These are phyloP conservation scores for Harpagoxenus sublaevis DNA, from an alignment of 2,888 invertebrate genomes.

Conservation along the genomic window DNA sequence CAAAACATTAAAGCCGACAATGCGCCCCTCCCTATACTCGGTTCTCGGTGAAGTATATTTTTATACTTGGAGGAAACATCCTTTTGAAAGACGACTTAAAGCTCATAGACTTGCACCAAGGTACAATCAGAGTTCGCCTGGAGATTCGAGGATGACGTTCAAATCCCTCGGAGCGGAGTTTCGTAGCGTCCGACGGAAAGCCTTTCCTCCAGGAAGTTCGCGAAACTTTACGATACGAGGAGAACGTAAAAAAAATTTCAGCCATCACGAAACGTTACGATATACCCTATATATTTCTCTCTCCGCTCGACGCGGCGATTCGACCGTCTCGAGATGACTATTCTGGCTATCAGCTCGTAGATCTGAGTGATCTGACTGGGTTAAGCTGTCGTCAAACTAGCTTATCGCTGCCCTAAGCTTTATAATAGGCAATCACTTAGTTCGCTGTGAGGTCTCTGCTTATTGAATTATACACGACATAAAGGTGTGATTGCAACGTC, in stretches of 20 bases:
- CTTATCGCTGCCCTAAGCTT: constrained; percentile 19
- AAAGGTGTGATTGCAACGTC: constrained; percentile 25
- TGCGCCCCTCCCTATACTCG: neutral
- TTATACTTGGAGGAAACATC: constrained; percentile 17
- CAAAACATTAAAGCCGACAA: constrained; percentile 2
- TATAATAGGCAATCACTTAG: constrained; percentile 22
- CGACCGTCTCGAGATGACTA: neutral
- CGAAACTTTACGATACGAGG: constrained; percentile 43
- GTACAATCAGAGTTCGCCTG: constrained; percentile 23
- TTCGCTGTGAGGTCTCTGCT: neutral
- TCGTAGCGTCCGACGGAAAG: constrained; percentile 12
- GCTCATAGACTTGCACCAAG: constrained; percentile 35
- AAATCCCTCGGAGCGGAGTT: constrained; percentile 37
- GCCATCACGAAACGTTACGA: constrained; percentile 30
- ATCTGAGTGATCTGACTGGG: constrained; percentile 1
- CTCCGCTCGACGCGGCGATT: neutral
- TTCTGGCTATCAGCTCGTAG: neutral
- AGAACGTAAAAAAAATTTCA: constrained; percentile 57
- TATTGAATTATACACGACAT: constrained; percentile 34
- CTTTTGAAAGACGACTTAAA: constrained; percentile 41
- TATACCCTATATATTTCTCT: neutral
- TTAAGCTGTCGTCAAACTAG: constrained; percentile 37
- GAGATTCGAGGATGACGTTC: constrained; percentile 38
- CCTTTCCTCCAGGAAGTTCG: constrained; percentile 21
- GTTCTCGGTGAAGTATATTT: constrained; percentile 17